Evolutionary conservation across 2,113 vertebrate species (phyloP), one percentile per base, ranked within the genome.

Genomic region (Alces alces): DNA sequence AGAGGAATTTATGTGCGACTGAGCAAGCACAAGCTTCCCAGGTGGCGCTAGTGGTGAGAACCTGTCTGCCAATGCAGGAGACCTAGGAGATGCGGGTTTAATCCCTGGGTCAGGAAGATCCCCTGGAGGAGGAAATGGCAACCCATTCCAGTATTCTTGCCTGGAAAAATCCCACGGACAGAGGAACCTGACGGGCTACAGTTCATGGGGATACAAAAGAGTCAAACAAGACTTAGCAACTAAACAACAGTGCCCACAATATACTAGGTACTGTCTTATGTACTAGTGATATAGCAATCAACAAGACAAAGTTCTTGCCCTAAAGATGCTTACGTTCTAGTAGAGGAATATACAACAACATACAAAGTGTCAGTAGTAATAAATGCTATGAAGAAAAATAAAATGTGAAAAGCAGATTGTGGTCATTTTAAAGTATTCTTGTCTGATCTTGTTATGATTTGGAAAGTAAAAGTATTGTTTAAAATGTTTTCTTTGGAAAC

Each of bases 351-450:
- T 23, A 70, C 5, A 21, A 84, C 78, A 91, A 58, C 27, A 47
- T 58, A 73, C 23, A 47, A 78, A 79, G 52, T 52, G 13, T 45
- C 66, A 93, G 47, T 73, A 76, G 12, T 43, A 36, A 15, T 97
- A 73, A 93, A 19, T 83, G 16, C 23, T 36, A 1, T 78, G 36
- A 79, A 70, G 28, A 87, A 91, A 90, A 89, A 76, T 52, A n/a
- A 93, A 95, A 70, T 36, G n/a, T 12, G 45, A 66, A 95, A 92
- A 61, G 7, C 60, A 4, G 11, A 36, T 79, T 57, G 10, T 78
- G 95, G n/a, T 89, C 89, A 78, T 88, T 88, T 88, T 45, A 93
- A 93, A 88, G 54, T 88, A 87, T 92, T 96, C 6, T 97, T 88
- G 8, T 91, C 30, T 91, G n/a, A 85, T 92, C 52, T 89, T 93